phyloP scores from a whole-genome alignment of 2,888 invertebrate species.

The Neoscelio sp. region DNA sequence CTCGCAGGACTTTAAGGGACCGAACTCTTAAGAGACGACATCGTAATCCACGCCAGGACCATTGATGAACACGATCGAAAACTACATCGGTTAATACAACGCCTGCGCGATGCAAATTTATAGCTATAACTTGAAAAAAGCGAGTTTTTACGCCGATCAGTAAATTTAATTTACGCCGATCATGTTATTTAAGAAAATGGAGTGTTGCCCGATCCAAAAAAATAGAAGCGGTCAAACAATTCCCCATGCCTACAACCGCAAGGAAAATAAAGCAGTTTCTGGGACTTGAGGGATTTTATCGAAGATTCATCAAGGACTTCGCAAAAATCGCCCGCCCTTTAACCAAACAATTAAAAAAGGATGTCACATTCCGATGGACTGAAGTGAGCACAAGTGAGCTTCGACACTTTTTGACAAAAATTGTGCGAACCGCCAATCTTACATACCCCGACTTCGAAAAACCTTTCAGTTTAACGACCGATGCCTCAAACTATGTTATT shows the following conservation, averaged over 20 bases:
- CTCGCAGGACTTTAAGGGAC: too few species aligned
- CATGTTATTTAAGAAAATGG: conserved; percentile 3
- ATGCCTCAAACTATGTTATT: too few species aligned
- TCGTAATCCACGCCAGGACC: too few species aligned
- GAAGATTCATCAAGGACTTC: conserved; percentile 18
- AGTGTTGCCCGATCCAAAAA: conserved; percentile 1
- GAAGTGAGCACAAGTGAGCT: conserved; percentile 12
- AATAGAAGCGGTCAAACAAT: conserved; percentile 10
- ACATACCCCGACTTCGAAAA: neutral
- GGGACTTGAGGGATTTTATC: conserved; percentile 10
- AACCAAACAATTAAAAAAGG: conserved; percentile 4
- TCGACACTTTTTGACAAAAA: neutral
- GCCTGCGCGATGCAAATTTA: too few species aligned
- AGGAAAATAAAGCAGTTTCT: conserved; percentile 4
- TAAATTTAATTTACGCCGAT: neutral
- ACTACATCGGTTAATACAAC: too few species aligned
- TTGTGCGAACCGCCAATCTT: neutral
- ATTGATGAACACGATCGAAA: too few species aligned
- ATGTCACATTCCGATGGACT: too few species aligned
- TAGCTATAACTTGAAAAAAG: too few species aligned
- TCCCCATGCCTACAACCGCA: neutral
- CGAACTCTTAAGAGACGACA: too few species aligned
- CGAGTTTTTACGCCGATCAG: neutral
- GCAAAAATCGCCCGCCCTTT: conserved; percentile 32
- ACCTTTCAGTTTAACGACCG: neutral